Percentiles rank a stretch among this genome's conserved stretches.
These are phyloP conservation scores for Anser cygnoides DNA, from an alignment of 2,113 vertebrate genomes.

Conservation along the genomic window DNA sequence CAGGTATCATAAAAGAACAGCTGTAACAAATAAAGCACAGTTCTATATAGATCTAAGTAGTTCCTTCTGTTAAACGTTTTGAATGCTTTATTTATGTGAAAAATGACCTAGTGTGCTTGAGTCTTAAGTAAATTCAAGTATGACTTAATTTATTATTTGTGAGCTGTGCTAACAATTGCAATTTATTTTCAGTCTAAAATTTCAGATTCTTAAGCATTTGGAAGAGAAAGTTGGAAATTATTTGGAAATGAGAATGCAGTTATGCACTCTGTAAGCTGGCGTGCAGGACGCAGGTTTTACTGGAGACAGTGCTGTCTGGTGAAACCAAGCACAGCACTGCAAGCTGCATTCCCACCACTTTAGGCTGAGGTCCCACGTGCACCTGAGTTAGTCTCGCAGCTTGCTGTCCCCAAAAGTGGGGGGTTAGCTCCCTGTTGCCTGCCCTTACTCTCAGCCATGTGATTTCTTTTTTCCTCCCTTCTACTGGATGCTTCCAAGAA, in stretches of 20 bases:
- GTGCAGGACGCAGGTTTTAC: not conserved
- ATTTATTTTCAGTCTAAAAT: not conserved
- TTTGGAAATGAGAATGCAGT: not conserved
- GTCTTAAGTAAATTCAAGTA: not conserved
- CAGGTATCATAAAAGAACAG: not conserved
- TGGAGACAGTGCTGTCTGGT: not conserved
- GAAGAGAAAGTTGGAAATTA: not conserved
- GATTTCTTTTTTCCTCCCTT: not conserved
- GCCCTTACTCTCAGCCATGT: not conserved
- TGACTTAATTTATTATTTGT: not conserved
- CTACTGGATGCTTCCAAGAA: not conserved
- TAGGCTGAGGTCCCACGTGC: not conserved
- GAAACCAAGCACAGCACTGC: not conserved
- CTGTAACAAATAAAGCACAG: constrained; percentile 36
- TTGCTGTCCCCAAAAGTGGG: not conserved
- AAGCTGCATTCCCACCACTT: not conserved
- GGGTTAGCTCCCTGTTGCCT: not conserved
- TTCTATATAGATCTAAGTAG: not conserved
- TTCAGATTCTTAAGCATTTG: not conserved
- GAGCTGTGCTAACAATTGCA: not conserved
- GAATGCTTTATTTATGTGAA: not conserved
- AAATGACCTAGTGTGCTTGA: not conserved
- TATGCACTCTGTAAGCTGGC: not conserved
- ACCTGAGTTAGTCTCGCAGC: not conserved
- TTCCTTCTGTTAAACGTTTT: constrained; percentile 6